These are phyloP conservation scores for Caprella mutica DNA, from an alignment of 2,888 invertebrate species.

Conservation along the genomic window DNA sequence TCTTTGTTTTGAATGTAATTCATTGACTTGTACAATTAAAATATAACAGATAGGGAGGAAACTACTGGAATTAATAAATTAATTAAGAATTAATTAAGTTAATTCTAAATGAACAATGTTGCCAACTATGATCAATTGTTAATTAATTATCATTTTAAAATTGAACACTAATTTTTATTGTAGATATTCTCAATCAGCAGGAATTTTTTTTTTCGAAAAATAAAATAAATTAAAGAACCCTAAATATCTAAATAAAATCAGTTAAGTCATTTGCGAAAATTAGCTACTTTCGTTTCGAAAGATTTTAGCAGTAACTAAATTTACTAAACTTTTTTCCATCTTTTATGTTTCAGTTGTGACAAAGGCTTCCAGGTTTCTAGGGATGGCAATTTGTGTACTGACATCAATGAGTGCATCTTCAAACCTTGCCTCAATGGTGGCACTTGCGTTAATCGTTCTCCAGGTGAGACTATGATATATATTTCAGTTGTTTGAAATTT, in stretches of 20 bases:
- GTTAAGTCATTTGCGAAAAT: too few relatives aligned
- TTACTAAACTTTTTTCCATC: too few relatives aligned
- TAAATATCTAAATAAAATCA: too few relatives aligned
- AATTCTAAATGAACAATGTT: background rate
- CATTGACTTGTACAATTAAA: too few relatives aligned
- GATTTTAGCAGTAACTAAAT: too few relatives aligned
- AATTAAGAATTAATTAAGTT: background rate
- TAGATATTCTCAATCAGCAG: background rate
- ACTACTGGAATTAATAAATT: background rate
- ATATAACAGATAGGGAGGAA: background rate
- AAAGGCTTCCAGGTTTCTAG: background rate
- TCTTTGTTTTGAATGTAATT: too few relatives aligned
- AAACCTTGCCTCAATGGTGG: constrained; percentile 4
- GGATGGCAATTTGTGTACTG: background rate
- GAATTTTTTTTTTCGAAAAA: background rate
- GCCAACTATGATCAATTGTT: background rate
- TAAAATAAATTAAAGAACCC: too few relatives aligned
- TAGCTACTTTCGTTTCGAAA: too few relatives aligned
- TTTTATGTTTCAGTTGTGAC: constrained; percentile 3
- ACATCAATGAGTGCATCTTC: constrained; percentile 11
- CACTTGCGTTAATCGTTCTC: background rate
- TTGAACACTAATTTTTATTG: background rate
- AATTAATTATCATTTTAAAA: background rate
- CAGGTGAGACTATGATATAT: background rate
- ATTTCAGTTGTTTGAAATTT: background rate